Percentiles rank a stretch among this genome's conserved stretches.
Conservation (phyloP, 2,113 vertebrate genomes). For the Taurulus bubalis region DNA sequence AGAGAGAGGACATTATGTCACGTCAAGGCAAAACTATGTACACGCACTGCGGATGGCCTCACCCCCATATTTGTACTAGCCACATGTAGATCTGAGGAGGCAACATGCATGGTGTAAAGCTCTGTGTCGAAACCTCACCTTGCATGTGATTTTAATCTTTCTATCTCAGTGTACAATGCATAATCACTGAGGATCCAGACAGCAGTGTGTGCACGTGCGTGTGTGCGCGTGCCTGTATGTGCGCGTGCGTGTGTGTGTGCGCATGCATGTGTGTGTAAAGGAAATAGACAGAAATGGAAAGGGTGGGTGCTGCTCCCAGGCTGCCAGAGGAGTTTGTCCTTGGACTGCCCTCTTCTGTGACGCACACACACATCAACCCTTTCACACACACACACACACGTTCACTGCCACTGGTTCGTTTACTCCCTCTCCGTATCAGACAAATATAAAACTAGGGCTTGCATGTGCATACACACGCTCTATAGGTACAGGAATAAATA, state of each 20-base stretch:
- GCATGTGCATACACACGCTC: slow-evolving; percentile 34
- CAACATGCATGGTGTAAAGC: slow-evolving; percentile 35
- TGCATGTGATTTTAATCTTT: slow-evolving; percentile 72
- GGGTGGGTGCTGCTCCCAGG: slow-evolving; percentile 71
- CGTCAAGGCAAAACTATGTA: slow-evolving; percentile 73
- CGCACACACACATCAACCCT: slow-evolving; percentile 58
- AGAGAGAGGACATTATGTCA: slow-evolving; percentile 72
- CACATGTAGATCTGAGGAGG: slow-evolving; percentile 51
- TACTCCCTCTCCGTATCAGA: slow-evolving; percentile 57
- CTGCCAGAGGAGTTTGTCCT: slow-evolving; percentile 80
- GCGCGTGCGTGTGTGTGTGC: not conserved
- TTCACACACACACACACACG: slow-evolving; percentile 32
- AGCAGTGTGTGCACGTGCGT: slow-evolving; percentile 30
- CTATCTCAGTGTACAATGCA: slow-evolving; percentile 63
- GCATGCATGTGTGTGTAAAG: not conserved
- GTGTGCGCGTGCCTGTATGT: slow-evolving; percentile 27
- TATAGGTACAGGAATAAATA: slow-evolving; percentile 53
- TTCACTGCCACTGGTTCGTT: slow-evolving; percentile 56
- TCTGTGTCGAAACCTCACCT: slow-evolving; percentile 65
- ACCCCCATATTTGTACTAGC: slow-evolving; percentile 71
- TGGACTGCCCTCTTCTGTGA: slow-evolving; percentile 83
- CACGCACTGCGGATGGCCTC: slow-evolving; percentile 76
- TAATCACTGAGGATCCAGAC: slow-evolving; percentile 64
- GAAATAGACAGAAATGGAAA: slow-evolving; percentile 55
- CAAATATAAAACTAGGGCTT: slow-evolving; percentile 58